Percentiles rank a stretch among this genome's conserved stretches.
Evolutionary conservation across 2,888 invertebrate genomes (phyloP).

Genomic region (Eilema caniola): DNA sequence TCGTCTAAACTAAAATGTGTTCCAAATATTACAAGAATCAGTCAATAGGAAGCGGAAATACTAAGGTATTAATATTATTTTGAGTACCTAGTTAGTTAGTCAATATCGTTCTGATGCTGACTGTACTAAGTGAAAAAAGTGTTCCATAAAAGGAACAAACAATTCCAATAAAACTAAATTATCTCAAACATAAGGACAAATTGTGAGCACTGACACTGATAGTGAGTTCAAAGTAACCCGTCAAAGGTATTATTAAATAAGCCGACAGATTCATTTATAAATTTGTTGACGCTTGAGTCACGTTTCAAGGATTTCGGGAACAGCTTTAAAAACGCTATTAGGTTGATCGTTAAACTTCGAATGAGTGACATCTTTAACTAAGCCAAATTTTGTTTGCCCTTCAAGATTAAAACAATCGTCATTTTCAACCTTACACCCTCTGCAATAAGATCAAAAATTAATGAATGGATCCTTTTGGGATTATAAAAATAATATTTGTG

Average conservation of each 20-base stretch:
- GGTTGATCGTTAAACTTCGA: slow-evolving; percentile 84
- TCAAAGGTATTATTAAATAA: slow-evolving; percentile 77
- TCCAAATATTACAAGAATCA: too few species aligned
- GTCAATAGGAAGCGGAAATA: too few species aligned
- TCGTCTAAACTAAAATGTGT: too few species aligned
- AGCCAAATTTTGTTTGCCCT: slow-evolving; percentile 52
- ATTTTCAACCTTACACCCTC: slow-evolving; percentile 45
- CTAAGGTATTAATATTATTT: too few species aligned
- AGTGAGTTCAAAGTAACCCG: slow-evolving; percentile 77
- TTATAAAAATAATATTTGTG: slow-evolving; percentile 53
- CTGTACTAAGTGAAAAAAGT: background rate
- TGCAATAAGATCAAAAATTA: slow-evolving; percentile 22
- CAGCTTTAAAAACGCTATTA: slow-evolving; percentile 84
- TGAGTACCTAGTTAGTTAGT: background rate
- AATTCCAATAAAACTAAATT: slow-evolving; percentile 50
- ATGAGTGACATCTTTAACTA: slow-evolving; percentile 83
- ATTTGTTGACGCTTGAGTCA: slow-evolving; percentile 84
- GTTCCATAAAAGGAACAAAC: slow-evolving; percentile 5
- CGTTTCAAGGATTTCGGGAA: slow-evolving; percentile 85
- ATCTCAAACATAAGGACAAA: slow-evolving; percentile 60
- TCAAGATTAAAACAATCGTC: background rate
- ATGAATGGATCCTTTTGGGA: background rate
- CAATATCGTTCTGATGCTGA: background rate
- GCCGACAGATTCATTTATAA: slow-evolving; percentile 79
- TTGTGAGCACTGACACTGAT: slow-evolving; percentile 63